Conservation (phyloP, 2,113 vertebrate genomes). For the Larimichthys crocea region DNA sequence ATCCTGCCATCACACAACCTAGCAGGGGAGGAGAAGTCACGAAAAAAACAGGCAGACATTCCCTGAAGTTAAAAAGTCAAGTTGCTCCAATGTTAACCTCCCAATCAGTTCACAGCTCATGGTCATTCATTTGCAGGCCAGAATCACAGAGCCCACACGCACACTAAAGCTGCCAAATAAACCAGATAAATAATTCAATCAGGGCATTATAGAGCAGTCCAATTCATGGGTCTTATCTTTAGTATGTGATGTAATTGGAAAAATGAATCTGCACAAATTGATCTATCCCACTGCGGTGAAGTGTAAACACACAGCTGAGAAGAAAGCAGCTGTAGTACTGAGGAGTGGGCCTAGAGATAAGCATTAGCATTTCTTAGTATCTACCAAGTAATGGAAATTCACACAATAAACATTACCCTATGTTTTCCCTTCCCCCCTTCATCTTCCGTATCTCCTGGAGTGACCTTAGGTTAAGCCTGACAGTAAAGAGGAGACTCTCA, state of each 20-base stretch:
- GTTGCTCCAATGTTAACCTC: conserved; percentile 84
- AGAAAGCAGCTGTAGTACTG: conserved; percentile 45
- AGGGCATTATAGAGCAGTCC: conserved; percentile 17
- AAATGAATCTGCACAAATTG: conserved; percentile 87
- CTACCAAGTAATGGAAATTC: conserved; percentile 51
- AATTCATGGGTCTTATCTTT: conserved; percentile 53
- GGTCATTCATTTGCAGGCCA: conserved; percentile 41
- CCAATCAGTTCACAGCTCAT: conserved; percentile 46
- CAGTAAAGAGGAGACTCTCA: conserved; percentile 5
- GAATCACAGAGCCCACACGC: conserved; percentile 13
- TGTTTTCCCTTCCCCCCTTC: not conserved
- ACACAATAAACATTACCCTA: conserved; percentile 53
- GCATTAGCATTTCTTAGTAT: conserved; percentile 65
- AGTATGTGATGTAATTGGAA: conserved; percentile 84
- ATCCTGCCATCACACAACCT: conserved; percentile 74
- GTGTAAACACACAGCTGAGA: conserved; percentile 52
- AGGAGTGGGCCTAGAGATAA: conserved; percentile 79
- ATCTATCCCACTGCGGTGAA: conserved; percentile 85
- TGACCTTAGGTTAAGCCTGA: conserved; percentile 13
- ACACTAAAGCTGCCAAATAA: conserved; percentile 49
- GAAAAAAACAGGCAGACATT: conserved; percentile 74
- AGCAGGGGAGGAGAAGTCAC: conserved; percentile 66
- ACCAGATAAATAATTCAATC: conserved; percentile 71
- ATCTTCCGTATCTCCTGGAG: not conserved
- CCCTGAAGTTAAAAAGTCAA: conserved; percentile 88